phyloP scores from a whole-genome alignment of 1,140 invertebrate genomes.

The Drosophila suzukii region DNA sequence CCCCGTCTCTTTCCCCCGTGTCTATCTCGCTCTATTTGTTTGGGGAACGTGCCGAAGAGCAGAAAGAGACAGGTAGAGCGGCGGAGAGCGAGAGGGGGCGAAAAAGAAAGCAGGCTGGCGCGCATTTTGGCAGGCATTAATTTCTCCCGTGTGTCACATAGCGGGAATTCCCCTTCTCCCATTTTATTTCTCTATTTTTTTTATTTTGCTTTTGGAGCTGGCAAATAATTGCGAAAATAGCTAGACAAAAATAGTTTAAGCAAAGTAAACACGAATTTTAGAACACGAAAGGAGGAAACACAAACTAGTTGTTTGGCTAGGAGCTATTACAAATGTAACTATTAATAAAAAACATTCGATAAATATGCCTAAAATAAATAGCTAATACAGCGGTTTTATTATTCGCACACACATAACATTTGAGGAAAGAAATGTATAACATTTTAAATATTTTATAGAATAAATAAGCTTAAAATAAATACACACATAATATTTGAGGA shows the following conservation, averaged over 20 bases:
- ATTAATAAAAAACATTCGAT: not conserved
- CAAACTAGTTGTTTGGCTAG: not conserved
- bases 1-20: not conserved
- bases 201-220: not conserved
- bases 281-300: not conserved
- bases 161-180: conserved; percentile 32
- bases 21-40: conserved; percentile 30
- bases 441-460: too few relatives aligned
- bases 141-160: conserved; percentile 77
- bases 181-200: not conserved
- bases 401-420: too few relatives aligned
- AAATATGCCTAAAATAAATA: not conserved
- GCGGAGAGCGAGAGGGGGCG: not conserved
- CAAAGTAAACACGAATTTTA: not conserved
- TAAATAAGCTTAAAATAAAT: not conserved
- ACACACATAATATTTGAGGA: too few relatives aligned
- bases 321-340: not conserved
- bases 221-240: not conserved
- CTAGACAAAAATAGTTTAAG: not conserved
- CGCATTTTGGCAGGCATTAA: conserved; percentile 77
- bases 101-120: conserved; percentile 44
- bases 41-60: conserved; percentile 56
- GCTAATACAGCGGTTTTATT: not conserved
- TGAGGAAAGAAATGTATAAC: too few relatives aligned
- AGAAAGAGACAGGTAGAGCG: not conserved